Percentiles rank a stretch among this genome's conserved stretches.
Conservation (phyloP, 2,888 invertebrate species). For the Tetrapedia diversipes region DNA sequence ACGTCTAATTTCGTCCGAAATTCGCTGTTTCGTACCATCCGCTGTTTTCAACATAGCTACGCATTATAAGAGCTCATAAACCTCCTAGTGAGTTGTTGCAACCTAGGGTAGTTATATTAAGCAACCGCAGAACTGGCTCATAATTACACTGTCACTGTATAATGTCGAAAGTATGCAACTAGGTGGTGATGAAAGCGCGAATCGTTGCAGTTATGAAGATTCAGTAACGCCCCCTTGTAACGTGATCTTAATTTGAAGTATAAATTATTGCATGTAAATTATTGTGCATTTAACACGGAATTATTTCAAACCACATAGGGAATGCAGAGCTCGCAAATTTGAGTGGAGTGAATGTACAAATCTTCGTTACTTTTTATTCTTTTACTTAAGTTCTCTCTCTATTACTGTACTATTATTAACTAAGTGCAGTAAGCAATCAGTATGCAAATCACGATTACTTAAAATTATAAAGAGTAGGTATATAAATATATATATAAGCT, state of each 20-base stretch:
- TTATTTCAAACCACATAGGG: background rate
- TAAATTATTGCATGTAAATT: no score
- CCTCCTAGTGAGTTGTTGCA: background rate
- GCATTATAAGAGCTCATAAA: background rate
- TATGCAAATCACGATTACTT: no score
- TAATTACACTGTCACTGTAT: conserved; percentile 6
- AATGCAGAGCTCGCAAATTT: background rate
- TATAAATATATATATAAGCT: no score
- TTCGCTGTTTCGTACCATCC: background rate
- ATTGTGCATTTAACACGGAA: no score
- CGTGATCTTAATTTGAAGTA: conserved; percentile 7
- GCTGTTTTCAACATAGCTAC: background rate
- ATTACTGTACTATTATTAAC: no score
- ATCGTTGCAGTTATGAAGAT: conserved; percentile 3
- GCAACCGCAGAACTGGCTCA: conserved; percentile 1
- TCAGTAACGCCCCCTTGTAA: background rate
- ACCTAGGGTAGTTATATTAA: background rate
- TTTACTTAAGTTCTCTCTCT: no score
- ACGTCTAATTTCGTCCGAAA: background rate
- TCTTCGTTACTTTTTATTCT: no score
- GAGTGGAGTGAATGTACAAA: no score
- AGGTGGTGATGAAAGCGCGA: background rate
- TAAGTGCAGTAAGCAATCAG: no score
- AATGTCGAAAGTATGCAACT: background rate
- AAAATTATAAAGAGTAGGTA: no score